Conservation (phyloP, 2,888 invertebrate species). For the Chloroclysta siterata region DNA sequence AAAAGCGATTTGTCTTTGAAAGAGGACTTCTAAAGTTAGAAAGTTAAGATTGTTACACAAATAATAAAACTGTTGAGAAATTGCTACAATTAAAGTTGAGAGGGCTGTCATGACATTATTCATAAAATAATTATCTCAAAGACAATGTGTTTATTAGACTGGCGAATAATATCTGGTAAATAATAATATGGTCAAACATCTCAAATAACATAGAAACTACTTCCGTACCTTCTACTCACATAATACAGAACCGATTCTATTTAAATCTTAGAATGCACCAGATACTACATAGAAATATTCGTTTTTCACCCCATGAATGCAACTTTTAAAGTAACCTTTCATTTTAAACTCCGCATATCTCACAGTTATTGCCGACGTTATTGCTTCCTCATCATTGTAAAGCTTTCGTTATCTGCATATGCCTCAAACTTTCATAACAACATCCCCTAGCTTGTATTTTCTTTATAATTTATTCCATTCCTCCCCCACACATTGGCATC, state of each 20-base stretch:
- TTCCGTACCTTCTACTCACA: too few relatives aligned
- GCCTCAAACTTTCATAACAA: constrained; percentile 71
- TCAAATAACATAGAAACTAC: too few relatives aligned
- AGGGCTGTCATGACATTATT: too few relatives aligned
- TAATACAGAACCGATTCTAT: too few relatives aligned
- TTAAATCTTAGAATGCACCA: background rate
- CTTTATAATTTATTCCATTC: constrained; percentile 84
- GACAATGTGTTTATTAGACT: background rate
- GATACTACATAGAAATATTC: background rate
- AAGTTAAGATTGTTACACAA: background rate
- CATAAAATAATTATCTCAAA: background rate
- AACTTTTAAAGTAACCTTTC: constrained; percentile 24
- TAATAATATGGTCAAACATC: too few relatives aligned
- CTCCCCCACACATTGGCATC: constrained; percentile 84
- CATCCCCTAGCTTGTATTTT: constrained; percentile 82
- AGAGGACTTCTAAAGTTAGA: constrained; percentile 1
- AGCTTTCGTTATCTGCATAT: constrained; percentile 72
- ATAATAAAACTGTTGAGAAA: background rate
- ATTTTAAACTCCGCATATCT: constrained; percentile 31
- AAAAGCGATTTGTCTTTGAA: constrained; percentile 23
- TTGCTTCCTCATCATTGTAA: constrained; percentile 40
- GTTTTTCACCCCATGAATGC: constrained; percentile 8
- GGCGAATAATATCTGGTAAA: too few relatives aligned
- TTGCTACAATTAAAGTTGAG: background rate
- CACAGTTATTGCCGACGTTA: constrained; percentile 35